phyloP scores from a whole-genome alignment of 2,888 invertebrate genomes.

The Tetragnatha montana region DNA sequence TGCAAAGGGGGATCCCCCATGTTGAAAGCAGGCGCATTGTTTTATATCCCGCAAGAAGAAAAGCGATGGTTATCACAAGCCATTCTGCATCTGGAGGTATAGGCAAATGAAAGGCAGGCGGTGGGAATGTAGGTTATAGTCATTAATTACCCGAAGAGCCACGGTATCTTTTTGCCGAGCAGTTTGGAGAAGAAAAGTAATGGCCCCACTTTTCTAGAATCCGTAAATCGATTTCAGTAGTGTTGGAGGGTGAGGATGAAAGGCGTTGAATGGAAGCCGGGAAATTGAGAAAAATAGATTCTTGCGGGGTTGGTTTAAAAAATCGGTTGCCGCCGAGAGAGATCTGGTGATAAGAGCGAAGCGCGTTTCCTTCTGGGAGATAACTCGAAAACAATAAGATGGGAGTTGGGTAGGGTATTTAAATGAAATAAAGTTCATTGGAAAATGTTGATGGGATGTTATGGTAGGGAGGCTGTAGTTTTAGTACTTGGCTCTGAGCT shows the following conservation, averaged over 20 bases:
- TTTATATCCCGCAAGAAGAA: neutral
- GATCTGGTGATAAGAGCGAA: neutral
- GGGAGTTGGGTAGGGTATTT: neutral
- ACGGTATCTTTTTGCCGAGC: slow-evolving; percentile 28
- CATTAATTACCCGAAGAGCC: slow-evolving; percentile 26
- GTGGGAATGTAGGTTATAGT: slow-evolving; percentile 9
- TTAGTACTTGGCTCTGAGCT: too few species aligned
- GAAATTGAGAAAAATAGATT: slow-evolving; percentile 25
- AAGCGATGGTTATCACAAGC: neutral
- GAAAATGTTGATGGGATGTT: too few species aligned
- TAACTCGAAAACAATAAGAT: slow-evolving; percentile 5
- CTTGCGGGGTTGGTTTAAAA: neutral
- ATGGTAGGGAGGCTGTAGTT: too few species aligned
- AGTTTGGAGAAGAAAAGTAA: slow-evolving; percentile 32
- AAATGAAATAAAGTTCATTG: neutral
- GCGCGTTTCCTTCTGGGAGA: slow-evolving; percentile 6
- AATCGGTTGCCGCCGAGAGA: neutral
- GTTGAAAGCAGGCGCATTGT: neutral
- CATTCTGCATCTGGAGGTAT: slow-evolving; percentile 8
- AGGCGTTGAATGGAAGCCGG: neutral
- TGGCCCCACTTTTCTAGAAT: slow-evolving; percentile 25
- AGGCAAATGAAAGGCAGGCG: neutral
- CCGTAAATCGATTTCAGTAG: slow-evolving; percentile 10
- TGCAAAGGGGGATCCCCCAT: too few species aligned
- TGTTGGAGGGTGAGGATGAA: neutral